phyloP scores from a whole-genome alignment of 1,140 invertebrate genomes.

The Magallana angulata region DNA sequence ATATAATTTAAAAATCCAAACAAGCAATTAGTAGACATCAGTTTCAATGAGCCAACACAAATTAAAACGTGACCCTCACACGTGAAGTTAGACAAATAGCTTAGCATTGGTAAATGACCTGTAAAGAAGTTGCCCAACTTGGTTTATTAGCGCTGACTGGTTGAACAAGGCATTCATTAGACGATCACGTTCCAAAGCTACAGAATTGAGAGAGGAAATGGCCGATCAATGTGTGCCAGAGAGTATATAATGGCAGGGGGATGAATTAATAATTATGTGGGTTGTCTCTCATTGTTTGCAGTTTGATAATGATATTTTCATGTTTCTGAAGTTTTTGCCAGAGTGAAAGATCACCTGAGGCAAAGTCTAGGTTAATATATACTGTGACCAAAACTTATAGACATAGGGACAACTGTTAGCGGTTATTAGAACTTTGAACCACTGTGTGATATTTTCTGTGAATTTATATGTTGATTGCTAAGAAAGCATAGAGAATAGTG shows the following conservation, averaged over 20 bases:
- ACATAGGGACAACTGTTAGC: not conserved
- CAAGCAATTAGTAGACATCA: too few relatives aligned
- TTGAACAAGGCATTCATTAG: not conserved
- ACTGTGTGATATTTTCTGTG: too few relatives aligned
- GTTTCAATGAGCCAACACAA: not conserved
- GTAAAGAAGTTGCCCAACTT: not conserved
- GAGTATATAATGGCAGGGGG: not conserved
- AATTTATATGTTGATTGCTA: too few relatives aligned
- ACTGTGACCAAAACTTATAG: not conserved
- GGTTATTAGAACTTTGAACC: too few relatives aligned
- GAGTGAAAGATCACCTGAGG: not conserved
- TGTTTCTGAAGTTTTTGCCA: not conserved
- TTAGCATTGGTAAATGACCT: not conserved
- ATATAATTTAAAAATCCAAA: too few relatives aligned
- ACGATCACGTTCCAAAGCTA: not conserved
- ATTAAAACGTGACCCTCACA: not conserved
- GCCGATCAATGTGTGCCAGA: not conserved
- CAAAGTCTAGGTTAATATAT: not conserved
- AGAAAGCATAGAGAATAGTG: too few relatives aligned
- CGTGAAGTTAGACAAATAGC: not conserved
- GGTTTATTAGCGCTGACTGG: not conserved
- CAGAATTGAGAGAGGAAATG: not conserved
- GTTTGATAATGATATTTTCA: not conserved
- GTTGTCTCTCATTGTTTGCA: slow-evolving; percentile 10
- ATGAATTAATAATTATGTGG: slow-evolving; percentile 23